Conservation (phyloP, 2,797 vertebrate species). For the Meriones psammophilus region DNA sequence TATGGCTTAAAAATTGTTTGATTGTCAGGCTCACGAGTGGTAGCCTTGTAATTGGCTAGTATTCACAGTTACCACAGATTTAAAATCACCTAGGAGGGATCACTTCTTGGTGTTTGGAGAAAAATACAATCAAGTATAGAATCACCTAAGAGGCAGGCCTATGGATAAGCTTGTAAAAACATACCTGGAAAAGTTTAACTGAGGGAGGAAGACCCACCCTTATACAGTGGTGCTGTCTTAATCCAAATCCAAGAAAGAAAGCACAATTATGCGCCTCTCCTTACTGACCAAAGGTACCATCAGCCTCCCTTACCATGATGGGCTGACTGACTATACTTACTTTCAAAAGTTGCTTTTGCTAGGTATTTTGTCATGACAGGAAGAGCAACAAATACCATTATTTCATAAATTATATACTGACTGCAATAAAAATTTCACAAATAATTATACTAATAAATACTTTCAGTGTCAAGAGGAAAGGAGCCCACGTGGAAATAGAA, state of each 20-base stretch:
- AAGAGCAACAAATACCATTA: neutral
- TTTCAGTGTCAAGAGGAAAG: neutral
- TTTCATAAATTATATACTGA: neutral
- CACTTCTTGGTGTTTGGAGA: neutral
- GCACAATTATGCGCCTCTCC: neutral
- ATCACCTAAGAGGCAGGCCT: neutral
- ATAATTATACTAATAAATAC: slow-evolving; percentile 30
- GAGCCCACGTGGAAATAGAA: slow-evolving; percentile 6
- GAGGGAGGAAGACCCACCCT: neutral
- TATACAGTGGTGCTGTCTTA: neutral
- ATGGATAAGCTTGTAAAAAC: neutral
- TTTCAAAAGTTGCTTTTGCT: neutral
- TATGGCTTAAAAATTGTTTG: neutral
- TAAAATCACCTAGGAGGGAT: neutral
- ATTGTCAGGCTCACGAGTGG: neutral
- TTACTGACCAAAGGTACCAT: neutral
- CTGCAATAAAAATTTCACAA: slow-evolving; percentile 46
- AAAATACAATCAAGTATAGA: neutral
- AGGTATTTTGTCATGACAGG: neutral
- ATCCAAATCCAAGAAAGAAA: neutral
- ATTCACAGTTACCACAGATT: neutral
- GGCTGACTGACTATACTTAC: neutral
- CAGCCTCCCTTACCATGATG: neutral
- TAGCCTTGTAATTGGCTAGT: neutral
- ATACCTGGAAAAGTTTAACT: neutral